phyloP scores from a whole-genome alignment of 35 echinoderm and acorn worm genomes.

The Eucidaris tribuloides region DNA sequence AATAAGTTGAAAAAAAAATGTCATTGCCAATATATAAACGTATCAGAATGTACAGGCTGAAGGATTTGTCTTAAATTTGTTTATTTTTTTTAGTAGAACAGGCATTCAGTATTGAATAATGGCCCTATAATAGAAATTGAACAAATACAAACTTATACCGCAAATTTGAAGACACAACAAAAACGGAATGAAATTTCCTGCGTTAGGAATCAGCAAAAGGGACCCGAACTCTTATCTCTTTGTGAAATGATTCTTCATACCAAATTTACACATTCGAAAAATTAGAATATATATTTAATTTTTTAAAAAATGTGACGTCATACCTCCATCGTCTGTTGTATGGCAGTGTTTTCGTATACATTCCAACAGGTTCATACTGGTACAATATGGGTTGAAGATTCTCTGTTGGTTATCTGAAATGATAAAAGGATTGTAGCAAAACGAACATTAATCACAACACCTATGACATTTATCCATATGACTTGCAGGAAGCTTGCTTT shows the following conservation, averaged over 20 bases:
- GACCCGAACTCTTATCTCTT: no score
- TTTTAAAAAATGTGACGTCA: neutral
- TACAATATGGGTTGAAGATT: constrained; percentile 72
- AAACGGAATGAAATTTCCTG: neutral
- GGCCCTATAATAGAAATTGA: neutral
- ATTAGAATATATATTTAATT: neutral
- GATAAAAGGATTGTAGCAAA: no score
- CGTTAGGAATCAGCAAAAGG: neutral
- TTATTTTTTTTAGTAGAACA: no score
- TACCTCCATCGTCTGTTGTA: constrained; percentile 41
- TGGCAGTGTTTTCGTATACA: constrained; percentile 68
- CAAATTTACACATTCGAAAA: neutral
- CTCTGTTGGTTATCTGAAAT: constrained; percentile 68
- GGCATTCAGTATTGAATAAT: no score
- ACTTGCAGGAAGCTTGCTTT: no score
- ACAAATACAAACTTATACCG: neutral
- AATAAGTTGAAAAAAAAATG: no score
- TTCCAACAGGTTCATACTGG: constrained; percentile 55
- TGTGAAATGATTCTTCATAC: neutral
- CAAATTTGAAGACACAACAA: neutral
- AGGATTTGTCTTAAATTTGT: no score
- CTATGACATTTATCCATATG: no score
- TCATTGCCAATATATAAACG: no score
- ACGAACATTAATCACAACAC: no score
- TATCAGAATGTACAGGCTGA: no score